These are phyloP conservation scores for Chrysopilus asiliformis DNA, from an alignment of 2,888 invertebrate species.

Conservation along the genomic window DNA sequence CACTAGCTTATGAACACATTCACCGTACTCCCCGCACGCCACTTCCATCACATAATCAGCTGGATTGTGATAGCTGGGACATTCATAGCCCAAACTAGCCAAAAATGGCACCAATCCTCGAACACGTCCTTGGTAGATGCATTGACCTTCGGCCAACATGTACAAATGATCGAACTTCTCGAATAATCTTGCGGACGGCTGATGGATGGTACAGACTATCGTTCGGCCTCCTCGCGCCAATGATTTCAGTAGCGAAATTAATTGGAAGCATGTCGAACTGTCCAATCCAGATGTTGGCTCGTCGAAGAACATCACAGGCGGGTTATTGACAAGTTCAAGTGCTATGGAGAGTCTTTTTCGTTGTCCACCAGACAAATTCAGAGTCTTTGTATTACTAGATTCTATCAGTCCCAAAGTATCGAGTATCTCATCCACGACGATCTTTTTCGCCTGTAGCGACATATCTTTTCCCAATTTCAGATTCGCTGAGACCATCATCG, in stretches of 20 bases:
- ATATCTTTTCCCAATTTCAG: conserved; percentile 77
- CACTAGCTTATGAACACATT: conserved; percentile 71
- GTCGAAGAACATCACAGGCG: conserved; percentile 95
- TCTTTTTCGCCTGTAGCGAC: conserved; percentile 55
- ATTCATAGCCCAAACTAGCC: conserved; percentile 68
- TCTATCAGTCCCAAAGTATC: conserved; percentile 72
- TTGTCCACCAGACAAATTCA: conserved; percentile 80
- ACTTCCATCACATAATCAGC: conserved; percentile 97
- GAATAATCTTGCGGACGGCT: conserved; percentile 87
- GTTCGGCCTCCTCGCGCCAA: conserved; percentile 79
- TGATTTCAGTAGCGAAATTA: conserved; percentile 76
- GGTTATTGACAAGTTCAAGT: conserved; percentile 86
- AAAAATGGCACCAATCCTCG: conserved; percentile 77
- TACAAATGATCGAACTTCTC: conserved; percentile 93
- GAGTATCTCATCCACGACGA: conserved; percentile 73
- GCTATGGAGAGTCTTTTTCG: conserved; percentile 83
- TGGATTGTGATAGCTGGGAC: conserved; percentile 93
- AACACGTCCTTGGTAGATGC: conserved; percentile 81
- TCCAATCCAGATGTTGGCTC: conserved; percentile 90
- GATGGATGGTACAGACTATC: conserved; percentile 92
- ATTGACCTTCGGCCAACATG: conserved; percentile 83
- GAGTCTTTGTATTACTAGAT: conserved; percentile 63
- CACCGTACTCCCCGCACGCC: conserved; percentile 89
- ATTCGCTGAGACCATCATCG: conserved; percentile 88
- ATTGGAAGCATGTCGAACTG: conserved; percentile 88